These are phyloP conservation scores for Torymus auratus DNA, from an alignment of 2,888 invertebrate genomes.

Conservation along the genomic window DNA sequence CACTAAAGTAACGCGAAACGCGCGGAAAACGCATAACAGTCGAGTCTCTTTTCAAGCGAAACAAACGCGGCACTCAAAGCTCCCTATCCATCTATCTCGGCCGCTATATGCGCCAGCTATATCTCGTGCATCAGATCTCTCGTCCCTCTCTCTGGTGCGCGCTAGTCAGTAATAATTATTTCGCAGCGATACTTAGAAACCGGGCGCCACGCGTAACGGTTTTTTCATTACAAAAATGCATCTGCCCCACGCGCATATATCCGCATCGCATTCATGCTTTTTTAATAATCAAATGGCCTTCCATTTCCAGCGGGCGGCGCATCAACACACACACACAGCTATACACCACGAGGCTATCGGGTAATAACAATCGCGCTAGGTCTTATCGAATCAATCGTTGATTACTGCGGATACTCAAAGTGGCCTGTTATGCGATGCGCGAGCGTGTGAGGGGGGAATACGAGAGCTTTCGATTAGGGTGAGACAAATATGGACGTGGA, in stretches of 20 bases:
- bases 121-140: too few species aligned
- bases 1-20: too few species aligned
- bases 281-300: conserved; percentile 37
- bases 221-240: conserved; percentile 33
- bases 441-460: background rate
- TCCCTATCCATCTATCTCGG: too few species aligned
- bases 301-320: background rate
- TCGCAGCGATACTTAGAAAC: too few species aligned
- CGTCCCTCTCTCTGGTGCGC: too few species aligned
- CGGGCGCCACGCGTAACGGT: too few species aligned
- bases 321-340: too few species aligned
- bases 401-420: conserved; percentile 12
- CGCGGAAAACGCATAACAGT: too few species aligned
- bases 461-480: background rate
- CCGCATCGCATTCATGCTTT: background rate
- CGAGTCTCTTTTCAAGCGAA: too few species aligned
- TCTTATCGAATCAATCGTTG: conserved; percentile 42
- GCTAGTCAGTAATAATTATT: too few species aligned
- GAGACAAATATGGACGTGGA: background rate
- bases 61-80: too few species aligned
- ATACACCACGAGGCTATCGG: background rate
- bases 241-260: background rate
- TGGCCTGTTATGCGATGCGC: conserved; percentile 12
- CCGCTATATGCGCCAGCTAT: too few species aligned
- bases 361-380: background rate